Evolutionary conservation across 2,888 invertebrate species (phyloP).

Genomic region (Amiota minor): DNA sequence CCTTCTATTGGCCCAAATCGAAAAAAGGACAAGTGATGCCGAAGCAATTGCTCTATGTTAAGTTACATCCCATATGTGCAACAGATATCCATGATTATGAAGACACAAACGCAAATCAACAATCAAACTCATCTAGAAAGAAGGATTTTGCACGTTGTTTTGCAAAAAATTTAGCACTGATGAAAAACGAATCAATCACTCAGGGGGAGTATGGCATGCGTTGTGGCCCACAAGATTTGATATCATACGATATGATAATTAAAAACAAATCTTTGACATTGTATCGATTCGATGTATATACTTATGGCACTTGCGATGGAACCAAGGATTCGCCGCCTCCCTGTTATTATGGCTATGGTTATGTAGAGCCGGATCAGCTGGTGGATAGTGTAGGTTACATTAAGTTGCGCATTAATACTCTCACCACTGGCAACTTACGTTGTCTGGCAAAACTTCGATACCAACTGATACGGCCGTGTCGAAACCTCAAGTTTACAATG

Average conservation of each 20-base stretch:
- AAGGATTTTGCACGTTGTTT: not conserved
- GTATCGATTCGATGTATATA: constrained; percentile 85
- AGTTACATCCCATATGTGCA: constrained; percentile 63
- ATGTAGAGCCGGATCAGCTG: constrained; percentile 86
- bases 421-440: not conserved
- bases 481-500: constrained; percentile 78
- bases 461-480: not conserved
- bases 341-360: constrained; percentile 84
- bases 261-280: constrained; percentile 82
- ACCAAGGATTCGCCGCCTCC: constrained; percentile 14
- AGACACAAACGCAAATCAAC: not conserved
- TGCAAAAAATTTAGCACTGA: constrained; percentile 31
- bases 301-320: constrained; percentile 29
- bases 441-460: not conserved
- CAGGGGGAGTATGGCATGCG: constrained; percentile 80
- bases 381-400: constrained; percentile 82
- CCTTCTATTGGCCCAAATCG: constrained; percentile 74
- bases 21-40: constrained; percentile 61
- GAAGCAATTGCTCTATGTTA: constrained; percentile 66
- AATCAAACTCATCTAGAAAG: not conserved
- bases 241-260: constrained; percentile 84
- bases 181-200: constrained; percentile 40
- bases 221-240: constrained; percentile 80
- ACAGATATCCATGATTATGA: not conserved
- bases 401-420: not conserved